Evolutionary conservation across 2,113 vertebrate species (phyloP), one percentile per base, ranked within the genome.

Genomic region (Craseonycteris thonglongyai): DNA sequence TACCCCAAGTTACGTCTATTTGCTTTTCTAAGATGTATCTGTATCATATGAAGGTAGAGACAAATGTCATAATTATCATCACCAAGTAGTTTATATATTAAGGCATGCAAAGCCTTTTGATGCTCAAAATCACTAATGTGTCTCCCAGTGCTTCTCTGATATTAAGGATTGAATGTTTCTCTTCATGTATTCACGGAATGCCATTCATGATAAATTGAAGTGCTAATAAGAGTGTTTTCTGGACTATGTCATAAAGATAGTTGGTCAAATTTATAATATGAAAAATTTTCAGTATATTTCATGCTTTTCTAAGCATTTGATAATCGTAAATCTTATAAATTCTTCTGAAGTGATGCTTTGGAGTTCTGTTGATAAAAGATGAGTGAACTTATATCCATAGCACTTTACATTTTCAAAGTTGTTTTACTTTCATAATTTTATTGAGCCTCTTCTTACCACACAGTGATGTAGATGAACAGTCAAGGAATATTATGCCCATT

Each of bases 271-370:
- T 63, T 83, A 76, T 59, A 13, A 5, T 28, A 51, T 63, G 63
- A 90, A 76, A 45, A 38, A 56, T 85, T 85, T 63, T 7, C 16
- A 74, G 40, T 47, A 63, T 51, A 86, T 83, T 85, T 16, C 69
- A 33, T 83, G 30, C 0, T 51, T 47, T 89, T 72, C 14, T 49
- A 54, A 90, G 47, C 30, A 92, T 85, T 90, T 90, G n/a, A 61
- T 78, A 83, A 69, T 92, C n/a, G n/a, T n/a, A 90, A 76, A 75
- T 93, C 63, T 89, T 84, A 54, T 49, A 90, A 81, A 74, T 89
- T 4, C 42, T 76, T 93, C 82, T 40, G 58, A 61, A 91, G 45
- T 63, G 16, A 84, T 58, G 22, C 3, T 61, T 84, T 75, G 58
- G 88, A 92, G 24, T 75, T 88, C 63, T 71, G 30, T 47, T 84